A percentile compares a stretch with the other conserved stretches of the same genome.
These are phyloP conservation scores for Cinclus cinclus DNA, from an alignment of 2,113 vertebrate species.

Conservation along the genomic window DNA sequence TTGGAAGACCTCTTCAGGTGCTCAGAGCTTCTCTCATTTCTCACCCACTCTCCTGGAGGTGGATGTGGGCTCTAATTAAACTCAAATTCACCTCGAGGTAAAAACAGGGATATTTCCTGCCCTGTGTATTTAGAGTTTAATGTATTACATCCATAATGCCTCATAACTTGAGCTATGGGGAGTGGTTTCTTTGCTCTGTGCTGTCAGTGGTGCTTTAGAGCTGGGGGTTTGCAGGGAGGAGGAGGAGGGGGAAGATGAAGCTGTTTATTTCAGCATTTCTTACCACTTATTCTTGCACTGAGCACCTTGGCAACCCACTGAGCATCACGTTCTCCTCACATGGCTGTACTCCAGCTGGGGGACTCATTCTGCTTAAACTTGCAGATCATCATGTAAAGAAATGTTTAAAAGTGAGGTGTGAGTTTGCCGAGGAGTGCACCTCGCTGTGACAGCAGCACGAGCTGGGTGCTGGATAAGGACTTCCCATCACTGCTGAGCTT, in stretches of 20 bases:
- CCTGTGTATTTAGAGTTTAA: not conserved
- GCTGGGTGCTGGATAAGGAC: not conserved
- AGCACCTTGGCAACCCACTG: not conserved
- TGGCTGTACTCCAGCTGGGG: not conserved
- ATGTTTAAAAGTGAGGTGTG: not conserved
- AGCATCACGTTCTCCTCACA: not conserved
- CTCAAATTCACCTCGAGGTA: not conserved
- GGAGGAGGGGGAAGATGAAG: not conserved
- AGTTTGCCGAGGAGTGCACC: not conserved
- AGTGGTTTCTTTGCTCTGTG: not conserved
- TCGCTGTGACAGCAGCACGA: not conserved
- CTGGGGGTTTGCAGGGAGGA: not conserved
- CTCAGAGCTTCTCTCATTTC: not conserved
- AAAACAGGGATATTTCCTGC: not conserved
- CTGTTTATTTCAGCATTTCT: not conserved
- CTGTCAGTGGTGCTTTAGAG: not conserved
- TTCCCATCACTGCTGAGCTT: fast-evolving
- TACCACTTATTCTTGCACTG: not conserved
- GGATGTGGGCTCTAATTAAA: not conserved
- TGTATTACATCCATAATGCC: not conserved
- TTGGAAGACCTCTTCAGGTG: not conserved
- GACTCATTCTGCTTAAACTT: not conserved
- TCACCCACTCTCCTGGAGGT: not conserved
- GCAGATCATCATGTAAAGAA: not conserved
- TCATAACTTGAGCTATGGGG: not conserved